These are phyloP conservation scores for Porites rus DNA, from an alignment of 92 coral and sea anemone species.

Conservation along the genomic window DNA sequence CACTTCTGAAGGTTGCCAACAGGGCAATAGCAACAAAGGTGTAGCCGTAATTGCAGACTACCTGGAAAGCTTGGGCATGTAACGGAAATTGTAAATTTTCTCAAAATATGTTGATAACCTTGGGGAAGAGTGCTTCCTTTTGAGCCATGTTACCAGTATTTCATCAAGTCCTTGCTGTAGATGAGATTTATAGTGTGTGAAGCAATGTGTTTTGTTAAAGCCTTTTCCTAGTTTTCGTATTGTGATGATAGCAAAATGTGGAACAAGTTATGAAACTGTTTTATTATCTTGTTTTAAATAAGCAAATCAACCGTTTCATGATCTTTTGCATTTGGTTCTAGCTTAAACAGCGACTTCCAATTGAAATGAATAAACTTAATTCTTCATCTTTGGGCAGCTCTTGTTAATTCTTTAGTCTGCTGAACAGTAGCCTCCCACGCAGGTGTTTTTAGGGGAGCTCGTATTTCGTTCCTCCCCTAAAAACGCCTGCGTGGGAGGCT, in stretches of 20 bases:
- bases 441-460: no score
- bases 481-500: no score
- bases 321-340: not conserved
- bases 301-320: not conserved
- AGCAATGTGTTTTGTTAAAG: not conserved
- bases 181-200: conserved; percentile 10
- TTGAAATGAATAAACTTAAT: conserved; percentile 2
- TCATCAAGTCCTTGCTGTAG: conserved; percentile 24
- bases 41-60: conserved; percentile 74
- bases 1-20: conserved; percentile 75
- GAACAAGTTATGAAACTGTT: not conserved
- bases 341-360: not conserved
- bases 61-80: no score
- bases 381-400: not conserved
- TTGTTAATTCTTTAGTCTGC: not conserved
- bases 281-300: not conserved
- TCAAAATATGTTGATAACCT: conserved; percentile 1
- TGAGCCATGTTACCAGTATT: conserved; percentile 19
- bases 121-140: not conserved
- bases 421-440: no score
- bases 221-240: conserved; percentile 3
- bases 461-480: no score
- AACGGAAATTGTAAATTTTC: no score
- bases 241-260: not conserved
- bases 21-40: conserved; percentile 70